Base-by-base conservation (phyloP, 2,797 vertebrate genomes). In the Argentina silus region DNA sequence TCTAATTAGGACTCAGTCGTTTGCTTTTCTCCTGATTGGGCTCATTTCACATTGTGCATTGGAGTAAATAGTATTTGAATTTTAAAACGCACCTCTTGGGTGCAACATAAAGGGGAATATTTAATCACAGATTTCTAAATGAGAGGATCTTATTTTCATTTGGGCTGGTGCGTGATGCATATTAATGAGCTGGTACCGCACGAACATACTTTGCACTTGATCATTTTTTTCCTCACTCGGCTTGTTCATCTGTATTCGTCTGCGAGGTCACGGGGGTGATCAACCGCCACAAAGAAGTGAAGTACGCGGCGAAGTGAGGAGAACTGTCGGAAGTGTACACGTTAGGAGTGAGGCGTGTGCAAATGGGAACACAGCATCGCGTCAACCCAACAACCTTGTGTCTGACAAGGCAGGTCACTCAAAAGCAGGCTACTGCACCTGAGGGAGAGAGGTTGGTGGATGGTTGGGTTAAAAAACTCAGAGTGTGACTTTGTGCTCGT, bases 241-340 rank as follows among this genome's bases (percentile, higher is more conserved):
- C 90, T 93, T 36, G 2, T 36, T 89, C 92, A 93, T 93, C 90
- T 86, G 86, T 87, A 73, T 81, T 78, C 90, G 82, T 89, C 87
- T 82, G 44, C 76, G 74, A 90, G 91, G 93, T 93, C 94, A 90
- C 70, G 75, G 85, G 60, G 89, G 85, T 91, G 89, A 92, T 87
- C 90, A 83, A 84, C 88, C 86, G 75, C 87, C 90, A 86, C 86
- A 84, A 87, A 87, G 88, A 50, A 27, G 50, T 17, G 15, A 14
- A 56, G 67, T 15, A n/a, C 19, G 51, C 2, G n/a, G 9, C 19
- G n/a, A 47, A n/a, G 47, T 70, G 7, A 8, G 11, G n/a, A 36
- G 14, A 15, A 2, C 9, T 7, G 57, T 36, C 2, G 23, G 10
- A 59, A 21, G 7, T 59, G 56, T 21, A 23, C 12, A 59, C 21